Evolutionary conservation across 2,113 vertebrate genomes (phyloP).

Genomic region (Felis catus): F.catus_Fca126_mat1.0 CM031415.1:198946501-198947000

Average conservation of each 20-base stretch:
- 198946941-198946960: not conserved
- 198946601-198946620: constrained; percentile 29
- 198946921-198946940: not conserved
- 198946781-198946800: not conserved
- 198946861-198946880: not conserved
- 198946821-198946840: not conserved
- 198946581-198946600: constrained; percentile 54
- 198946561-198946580: constrained; percentile 45
- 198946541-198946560: constrained; percentile 53
- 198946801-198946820: not conserved
- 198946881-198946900: not conserved
- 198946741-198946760: not conserved
- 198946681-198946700: not conserved
- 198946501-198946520: not conserved
- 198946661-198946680: not conserved
- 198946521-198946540: constrained; percentile 1
- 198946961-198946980: not conserved
- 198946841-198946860: not conserved
- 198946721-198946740: not conserved
- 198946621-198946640: constrained; percentile 21
- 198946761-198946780: not conserved
- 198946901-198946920: not conserved
- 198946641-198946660: not conserved
- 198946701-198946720: not conserved
- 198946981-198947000: not conserved